Evolutionary conservation across 2,113 vertebrate species (phyloP).

Genomic region (Xyrauchen texanus): DNA sequence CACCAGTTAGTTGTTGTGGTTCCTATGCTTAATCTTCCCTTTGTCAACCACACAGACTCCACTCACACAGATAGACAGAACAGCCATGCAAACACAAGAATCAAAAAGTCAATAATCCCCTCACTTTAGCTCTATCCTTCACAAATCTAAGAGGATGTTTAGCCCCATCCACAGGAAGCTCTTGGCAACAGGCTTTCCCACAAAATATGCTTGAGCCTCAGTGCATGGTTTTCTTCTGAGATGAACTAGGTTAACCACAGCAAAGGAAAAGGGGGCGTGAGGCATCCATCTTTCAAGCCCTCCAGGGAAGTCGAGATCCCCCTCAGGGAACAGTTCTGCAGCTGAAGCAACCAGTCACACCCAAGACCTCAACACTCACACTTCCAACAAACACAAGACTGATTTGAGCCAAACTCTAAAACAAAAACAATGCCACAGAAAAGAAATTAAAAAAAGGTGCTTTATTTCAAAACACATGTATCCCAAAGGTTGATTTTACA

Average conservation of each 20-base stretch:
- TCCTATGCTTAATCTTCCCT: too few species aligned
- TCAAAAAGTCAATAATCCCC: conserved; percentile 36
- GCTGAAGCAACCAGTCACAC: conserved; percentile 29
- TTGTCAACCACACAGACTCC: not conserved
- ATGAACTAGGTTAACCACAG: conserved; percentile 41
- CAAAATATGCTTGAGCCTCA: conserved; percentile 3
- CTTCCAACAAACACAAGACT: not conserved
- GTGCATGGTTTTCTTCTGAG: not conserved
- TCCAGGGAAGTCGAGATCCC: not conserved
- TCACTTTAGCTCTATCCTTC: conserved; percentile 37
- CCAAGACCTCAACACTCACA: not conserved
- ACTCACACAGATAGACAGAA: conserved; percentile 15
- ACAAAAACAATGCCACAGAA: conserved; percentile 7
- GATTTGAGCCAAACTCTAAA: not conserved
- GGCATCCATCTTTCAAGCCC: conserved; percentile 6
- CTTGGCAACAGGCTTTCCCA: conserved; percentile 24
- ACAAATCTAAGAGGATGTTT: conserved; percentile 16
- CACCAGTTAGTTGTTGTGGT: too few species aligned
- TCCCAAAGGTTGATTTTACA: conserved; percentile 46
- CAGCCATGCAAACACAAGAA: conserved; percentile 44
- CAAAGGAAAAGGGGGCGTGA: conserved; percentile 22
- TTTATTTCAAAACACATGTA: conserved; percentile 76
- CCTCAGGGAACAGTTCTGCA: conserved; percentile 11
- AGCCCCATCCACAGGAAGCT: conserved; percentile 20
- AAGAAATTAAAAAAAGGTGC: conserved; percentile 84